Base-by-base conservation (phyloP, 2,888 invertebrate genomes). In the Epistrophella euchroma region DNA sequence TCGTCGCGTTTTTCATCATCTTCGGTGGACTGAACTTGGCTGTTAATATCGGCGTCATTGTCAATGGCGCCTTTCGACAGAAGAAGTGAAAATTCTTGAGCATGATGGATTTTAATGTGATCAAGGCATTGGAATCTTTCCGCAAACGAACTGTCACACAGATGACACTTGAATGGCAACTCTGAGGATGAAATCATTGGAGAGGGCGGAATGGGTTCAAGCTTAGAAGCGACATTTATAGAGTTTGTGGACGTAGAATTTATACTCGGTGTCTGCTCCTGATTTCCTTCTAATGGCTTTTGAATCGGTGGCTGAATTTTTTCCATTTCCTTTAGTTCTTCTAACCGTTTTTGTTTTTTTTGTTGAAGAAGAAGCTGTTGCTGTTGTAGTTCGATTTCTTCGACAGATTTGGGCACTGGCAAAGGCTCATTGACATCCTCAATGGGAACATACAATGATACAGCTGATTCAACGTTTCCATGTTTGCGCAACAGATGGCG, bases 401-500 rank as follows among this genome's bases (percentile, higher is more conserved):
- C 91, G 11, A 91, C 91, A 0, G 91, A 90, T 76, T 91, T 91
- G 58, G 92, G 91, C 83, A 92, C 89, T 10, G 92, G 91, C 47
- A 93, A 90, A 2, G 92, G 91, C 37, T 92, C 90, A 64, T 91
- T 91, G 32, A 93, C 92, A 78, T 93, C 92, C 76, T 92, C 91
- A 3, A 93, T 93, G n/a, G 94, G 94, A 40, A 93, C 93, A 89
- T 93, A 89, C 25, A 93, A 90, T 50, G 92, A 92, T 66, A 93
- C 91, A 15, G 93, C 93, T 1, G 92, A 92, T 83, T 93, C 93
- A 3, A 93, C 92, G 86, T 94, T 94, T 83, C 96, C 96, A 90
- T 98, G 98, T 90, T 98, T 98, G 45, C 98, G 94, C 71, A 97
- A 93, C 80, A 99, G 93, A 91, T 99, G 99, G 13, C 99, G 96